Conservation (phyloP, 2,797 vertebrate genomes). For the Onychomys torridus region DNA sequence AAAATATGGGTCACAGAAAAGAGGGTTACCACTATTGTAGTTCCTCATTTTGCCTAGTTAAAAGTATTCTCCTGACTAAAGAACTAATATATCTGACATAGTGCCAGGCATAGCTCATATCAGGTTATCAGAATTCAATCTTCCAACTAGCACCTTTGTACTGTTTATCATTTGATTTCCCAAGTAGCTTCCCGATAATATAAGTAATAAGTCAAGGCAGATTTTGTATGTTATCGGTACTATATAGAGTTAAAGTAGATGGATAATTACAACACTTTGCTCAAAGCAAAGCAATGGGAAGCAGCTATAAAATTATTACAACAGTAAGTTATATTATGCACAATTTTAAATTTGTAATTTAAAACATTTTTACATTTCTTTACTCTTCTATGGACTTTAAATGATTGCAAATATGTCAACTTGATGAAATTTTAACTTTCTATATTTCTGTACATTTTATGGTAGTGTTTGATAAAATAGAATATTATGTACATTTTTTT, state of each 20-base stretch:
- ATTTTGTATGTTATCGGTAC: neutral
- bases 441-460: neutral
- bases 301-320: neutral
- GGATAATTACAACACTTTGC: neutral
- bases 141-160: neutral
- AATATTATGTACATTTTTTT: neutral
- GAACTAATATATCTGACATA: neutral
- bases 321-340: neutral
- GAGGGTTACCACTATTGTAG: neutral
- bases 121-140: neutral
- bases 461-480: neutral
- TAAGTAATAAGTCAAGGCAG: neutral
- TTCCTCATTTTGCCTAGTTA: constrained; percentile 10
- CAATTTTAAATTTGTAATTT: neutral
- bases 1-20: constrained; percentile 4
- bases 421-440: neutral
- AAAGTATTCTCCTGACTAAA: neutral
- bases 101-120: neutral
- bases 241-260: neutral
- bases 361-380: neutral
- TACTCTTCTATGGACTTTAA: neutral
- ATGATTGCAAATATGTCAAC: neutral
- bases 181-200: neutral
- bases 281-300: neutral
- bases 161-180: constrained; percentile 26